Percentiles rank a stretch among this genome's conserved stretches.
Conservation (phyloP, 1,140 invertebrate genomes). For the Heliothis subflexa region DNA sequence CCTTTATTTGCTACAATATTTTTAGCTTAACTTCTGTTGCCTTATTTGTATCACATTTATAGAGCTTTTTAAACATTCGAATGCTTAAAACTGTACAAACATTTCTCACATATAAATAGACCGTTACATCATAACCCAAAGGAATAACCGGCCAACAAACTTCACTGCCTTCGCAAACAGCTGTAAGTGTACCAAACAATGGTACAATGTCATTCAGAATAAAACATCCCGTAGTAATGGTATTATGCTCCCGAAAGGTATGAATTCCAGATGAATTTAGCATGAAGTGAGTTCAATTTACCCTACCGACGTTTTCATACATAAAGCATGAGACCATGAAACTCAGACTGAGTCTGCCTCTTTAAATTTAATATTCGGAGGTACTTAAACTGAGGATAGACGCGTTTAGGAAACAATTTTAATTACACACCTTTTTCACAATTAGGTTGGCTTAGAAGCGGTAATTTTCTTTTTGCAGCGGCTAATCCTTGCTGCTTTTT, state of each 20-base stretch:
- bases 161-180: not conserved
- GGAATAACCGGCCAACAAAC: not conserved
- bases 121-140: not conserved
- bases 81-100: no score
- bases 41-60: no score
- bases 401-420: conserved; percentile 25
- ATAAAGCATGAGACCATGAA: conserved; percentile 57
- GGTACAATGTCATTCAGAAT: conserved; percentile 33
- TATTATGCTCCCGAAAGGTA: conserved; percentile 55
- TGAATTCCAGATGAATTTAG: conserved; percentile 58
- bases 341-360: conserved; percentile 24
- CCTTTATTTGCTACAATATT: no score
- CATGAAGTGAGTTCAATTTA: conserved; percentile 55
- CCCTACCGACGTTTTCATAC: conserved; percentile 53
- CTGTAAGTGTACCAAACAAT: conserved; percentile 10
- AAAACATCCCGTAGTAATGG: conserved; percentile 44
- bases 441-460: not conserved
- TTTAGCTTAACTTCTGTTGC: no score
- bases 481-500: not conserved
- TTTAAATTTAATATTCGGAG: conserved; percentile 41
- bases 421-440: conserved; percentile 30
- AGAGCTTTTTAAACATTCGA: no score
- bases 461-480: not conserved
- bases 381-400: conserved; percentile 26
- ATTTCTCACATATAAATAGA: not conserved